Evolutionary conservation across 2,113 vertebrate genomes (phyloP).

Genomic region (Oenanthe melanoleuca): DNA sequence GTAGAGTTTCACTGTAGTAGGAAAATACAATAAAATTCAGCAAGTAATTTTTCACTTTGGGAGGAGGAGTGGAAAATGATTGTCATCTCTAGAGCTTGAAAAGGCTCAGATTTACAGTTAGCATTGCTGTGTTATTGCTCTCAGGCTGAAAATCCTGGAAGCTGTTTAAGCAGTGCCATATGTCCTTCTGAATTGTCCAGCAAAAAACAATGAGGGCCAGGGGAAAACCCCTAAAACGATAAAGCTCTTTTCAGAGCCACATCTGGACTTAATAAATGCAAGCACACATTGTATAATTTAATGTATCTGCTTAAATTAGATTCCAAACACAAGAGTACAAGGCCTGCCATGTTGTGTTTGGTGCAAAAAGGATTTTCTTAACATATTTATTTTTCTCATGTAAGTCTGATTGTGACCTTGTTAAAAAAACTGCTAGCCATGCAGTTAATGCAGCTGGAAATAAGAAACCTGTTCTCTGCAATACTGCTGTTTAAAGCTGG

Average conservation of each 20-base stretch:
- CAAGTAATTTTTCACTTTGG: neutral
- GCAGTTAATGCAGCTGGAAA: neutral
- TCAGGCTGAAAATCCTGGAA: conserved; percentile 7
- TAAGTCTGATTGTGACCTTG: neutral
- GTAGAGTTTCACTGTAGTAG: neutral
- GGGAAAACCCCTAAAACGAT: neutral
- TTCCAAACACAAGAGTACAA: neutral
- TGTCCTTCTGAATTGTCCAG: neutral
- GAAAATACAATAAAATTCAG: neutral
- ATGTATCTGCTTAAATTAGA: neutral
- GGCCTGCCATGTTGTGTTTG: neutral
- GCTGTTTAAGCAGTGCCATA: conserved; percentile 20
- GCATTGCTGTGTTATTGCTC: neutral
- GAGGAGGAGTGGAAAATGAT: neutral
- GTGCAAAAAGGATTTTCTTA: neutral
- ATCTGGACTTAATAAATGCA: conserved; percentile 9
- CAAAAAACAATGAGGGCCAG: neutral
- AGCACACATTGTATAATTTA: neutral
- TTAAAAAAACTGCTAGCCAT: neutral
- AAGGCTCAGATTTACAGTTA: neutral
- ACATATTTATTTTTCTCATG: neutral
- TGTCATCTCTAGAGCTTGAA: neutral
- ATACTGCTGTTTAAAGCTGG: neutral
- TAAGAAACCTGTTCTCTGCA: neutral
- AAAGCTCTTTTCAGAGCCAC: neutral